phyloP scores from a whole-genome alignment of 2,797 vertebrate genomes.

The Sebastes itinus region DNA sequence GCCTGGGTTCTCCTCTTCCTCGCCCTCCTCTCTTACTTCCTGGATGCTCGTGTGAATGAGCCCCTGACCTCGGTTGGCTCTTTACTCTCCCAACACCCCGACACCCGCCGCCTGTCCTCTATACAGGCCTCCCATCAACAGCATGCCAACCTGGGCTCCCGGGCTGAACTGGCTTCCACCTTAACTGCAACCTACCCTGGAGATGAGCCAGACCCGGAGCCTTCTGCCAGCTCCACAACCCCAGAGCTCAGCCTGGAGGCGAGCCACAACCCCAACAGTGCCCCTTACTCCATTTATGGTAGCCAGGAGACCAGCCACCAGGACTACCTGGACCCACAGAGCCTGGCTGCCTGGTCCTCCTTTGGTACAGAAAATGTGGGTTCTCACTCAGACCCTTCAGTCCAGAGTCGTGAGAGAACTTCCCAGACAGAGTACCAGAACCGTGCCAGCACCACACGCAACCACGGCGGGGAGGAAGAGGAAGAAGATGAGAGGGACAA shows the following conservation, averaged over 20 bases:
- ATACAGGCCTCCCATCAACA: slow-evolving; percentile 86
- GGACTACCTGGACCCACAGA: slow-evolving; percentile 78
- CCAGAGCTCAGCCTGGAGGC: slow-evolving; percentile 69
- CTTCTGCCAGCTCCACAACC: slow-evolving; percentile 48
- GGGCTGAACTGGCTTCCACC: slow-evolving; percentile 72
- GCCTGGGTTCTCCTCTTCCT: slow-evolving; percentile 95
- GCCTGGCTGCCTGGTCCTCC: slow-evolving; percentile 82
- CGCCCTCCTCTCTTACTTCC: slow-evolving; percentile 93
- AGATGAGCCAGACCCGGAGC: slow-evolving; percentile 54
- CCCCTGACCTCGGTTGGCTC: slow-evolving; percentile 85
- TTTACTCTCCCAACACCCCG: slow-evolving; percentile 85
- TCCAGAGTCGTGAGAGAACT: slow-evolving; percentile 68
- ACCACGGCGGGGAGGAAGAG: slow-evolving; percentile 55
- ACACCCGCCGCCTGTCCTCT: slow-evolving; percentile 88
- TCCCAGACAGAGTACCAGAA: slow-evolving; percentile 73
- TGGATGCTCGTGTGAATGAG: slow-evolving; percentile 89
- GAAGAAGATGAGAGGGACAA: slow-evolving; percentile 56
- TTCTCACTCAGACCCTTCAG: slow-evolving; percentile 58
- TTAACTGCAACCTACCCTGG: slow-evolving; percentile 46
- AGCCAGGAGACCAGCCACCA: slow-evolving; percentile 71
- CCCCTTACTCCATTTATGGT: slow-evolving; percentile 55
- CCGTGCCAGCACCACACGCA: slow-evolving; percentile 45
- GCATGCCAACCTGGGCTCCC: slow-evolving; percentile 83
- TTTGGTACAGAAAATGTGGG: slow-evolving; percentile 80
- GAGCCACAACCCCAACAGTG: slow-evolving; percentile 68